Base-by-base conservation (phyloP, 2,888 invertebrate genomes). In the Drosophila antonietae region DNA sequence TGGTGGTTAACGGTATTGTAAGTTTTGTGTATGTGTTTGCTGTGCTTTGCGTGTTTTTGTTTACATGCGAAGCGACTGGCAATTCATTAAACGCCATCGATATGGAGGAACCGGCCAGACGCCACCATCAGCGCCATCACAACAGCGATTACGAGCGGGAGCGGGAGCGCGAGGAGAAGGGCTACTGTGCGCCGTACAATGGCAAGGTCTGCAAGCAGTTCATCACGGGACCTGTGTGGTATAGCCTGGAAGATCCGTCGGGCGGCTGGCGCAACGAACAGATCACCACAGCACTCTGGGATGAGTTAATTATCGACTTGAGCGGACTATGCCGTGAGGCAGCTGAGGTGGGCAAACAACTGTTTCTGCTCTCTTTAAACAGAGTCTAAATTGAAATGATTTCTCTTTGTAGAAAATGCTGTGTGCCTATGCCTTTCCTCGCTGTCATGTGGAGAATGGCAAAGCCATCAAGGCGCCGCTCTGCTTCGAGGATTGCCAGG, bases 401-500 rank as follows among this genome's bases (percentile, higher is more conserved):
- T 14, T 28, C 6, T 14, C n/a, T 90, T 92, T 7, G 3, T 78
- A 95, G 95, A 97, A 96, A 94, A 94, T 98, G 91, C 93, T 98
- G 18, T 98, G 98, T 93, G 95, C 97, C 67, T 98, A 97, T 93
- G 97, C 98, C 57, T 98, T 98, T 93, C 98, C 98, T 3, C 95
- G 96, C 90, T 98, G 98, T 90, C 94, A 95, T 71, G 93, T 95
- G 84, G 95, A 95, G 89, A 92, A 93, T 64, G 95, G 95, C 57
- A 94, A 94, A 68, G 95, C 96, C 5, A 94, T 95, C 74, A 95
- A 95, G 59, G 93, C 97, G 68, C 97, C 97, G 6, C 93, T 98
- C 7, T 98, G 98, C 93, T 96, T 97, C 90, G 98, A 98, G 94
- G 98, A 98, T 91, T 99, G 98, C 91, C 95, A 97, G 91, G 98